Base-by-base conservation (phyloP, 2,888 invertebrate genomes). In the Gisinianus flammeolus region DNA sequence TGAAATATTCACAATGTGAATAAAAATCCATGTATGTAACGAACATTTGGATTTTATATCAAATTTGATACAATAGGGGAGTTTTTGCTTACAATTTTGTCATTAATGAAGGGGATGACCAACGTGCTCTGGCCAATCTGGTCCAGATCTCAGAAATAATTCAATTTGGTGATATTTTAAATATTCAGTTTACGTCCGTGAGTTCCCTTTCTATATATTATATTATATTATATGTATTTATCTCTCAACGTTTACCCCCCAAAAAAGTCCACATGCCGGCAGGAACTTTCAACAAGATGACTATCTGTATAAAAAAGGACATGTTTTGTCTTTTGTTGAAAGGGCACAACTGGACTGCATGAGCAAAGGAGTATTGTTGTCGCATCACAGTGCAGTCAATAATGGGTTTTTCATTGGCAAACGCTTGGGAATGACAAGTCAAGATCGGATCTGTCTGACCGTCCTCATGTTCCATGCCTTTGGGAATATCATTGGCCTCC, bases 401-500 rank as follows among this genome's bases (percentile, higher is more conserved):
- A 89, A 89, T 83, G 87, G 87, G 24, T 87, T 86, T 81, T 87
- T 88, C 78, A 85, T 87, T 31, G 89, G 88, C 1, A 78, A 80
- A 33, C 58, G 83, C 77, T 64, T 81, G 10, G 78, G 77, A 5
- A 80, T 77, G 24, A 80, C 66, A 24, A 28, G 66, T 2, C 81
- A 83, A 79, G 83, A 83, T 67, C 16, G 62, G 6, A 66, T 35
- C 12, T 85, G 85, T 31, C 44, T 85, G 12, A 73, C 83, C 85
- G 92, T 93, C 24, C 95, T 95, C 0, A 88, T 94, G 30, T 95
- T 94, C 86, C 96, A 96, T 86, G 93, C 92, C 52, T 95, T 91
- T 86, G 73, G 94, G 0, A 91, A 92, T 79, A 89, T 91, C 0
- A 87, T 91, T 66, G 91, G 91, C 0, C 88, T 91, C 28, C 84